Conservation (phyloP, 2,113 vertebrate genomes). For the Crocuta crocuta region DNA sequence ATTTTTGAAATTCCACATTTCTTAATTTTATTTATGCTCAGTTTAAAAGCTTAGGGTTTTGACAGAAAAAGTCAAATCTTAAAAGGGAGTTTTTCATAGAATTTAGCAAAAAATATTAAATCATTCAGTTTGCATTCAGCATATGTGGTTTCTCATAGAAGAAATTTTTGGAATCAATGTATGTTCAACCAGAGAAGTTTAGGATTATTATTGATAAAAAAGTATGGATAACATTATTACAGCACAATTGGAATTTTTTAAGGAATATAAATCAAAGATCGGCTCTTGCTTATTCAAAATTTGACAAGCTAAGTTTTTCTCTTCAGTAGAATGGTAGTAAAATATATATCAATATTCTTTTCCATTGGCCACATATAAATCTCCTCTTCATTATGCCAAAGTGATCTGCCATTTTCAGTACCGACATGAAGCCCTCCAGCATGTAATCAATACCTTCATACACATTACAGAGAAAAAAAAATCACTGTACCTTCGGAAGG, state of each 20-base stretch:
- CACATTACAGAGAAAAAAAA: background rate
- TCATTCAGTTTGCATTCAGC: background rate
- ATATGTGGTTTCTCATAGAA: background rate
- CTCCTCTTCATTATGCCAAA: background rate
- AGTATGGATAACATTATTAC: background rate
- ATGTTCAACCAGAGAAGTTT: background rate
- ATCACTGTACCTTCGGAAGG: background rate
- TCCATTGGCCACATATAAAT: background rate
- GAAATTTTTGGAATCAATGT: background rate
- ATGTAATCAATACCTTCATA: background rate
- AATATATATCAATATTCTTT: background rate
- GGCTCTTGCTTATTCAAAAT: background rate
- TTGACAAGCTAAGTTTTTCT: background rate
- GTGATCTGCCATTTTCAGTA: background rate
- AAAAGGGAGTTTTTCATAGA: background rate
- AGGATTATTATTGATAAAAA: background rate
- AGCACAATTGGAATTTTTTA: background rate
- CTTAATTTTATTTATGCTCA: background rate
- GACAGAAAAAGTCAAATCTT: background rate
- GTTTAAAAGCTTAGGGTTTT: background rate
- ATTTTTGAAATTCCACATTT: slow-evolving; percentile 11
- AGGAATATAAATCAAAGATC: background rate
- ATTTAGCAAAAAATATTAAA: background rate
- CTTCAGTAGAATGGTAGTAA: background rate
- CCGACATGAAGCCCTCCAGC: background rate